phyloP scores from a whole-genome alignment of 2,797 vertebrate species.

The Nannoperca australis region DNA sequence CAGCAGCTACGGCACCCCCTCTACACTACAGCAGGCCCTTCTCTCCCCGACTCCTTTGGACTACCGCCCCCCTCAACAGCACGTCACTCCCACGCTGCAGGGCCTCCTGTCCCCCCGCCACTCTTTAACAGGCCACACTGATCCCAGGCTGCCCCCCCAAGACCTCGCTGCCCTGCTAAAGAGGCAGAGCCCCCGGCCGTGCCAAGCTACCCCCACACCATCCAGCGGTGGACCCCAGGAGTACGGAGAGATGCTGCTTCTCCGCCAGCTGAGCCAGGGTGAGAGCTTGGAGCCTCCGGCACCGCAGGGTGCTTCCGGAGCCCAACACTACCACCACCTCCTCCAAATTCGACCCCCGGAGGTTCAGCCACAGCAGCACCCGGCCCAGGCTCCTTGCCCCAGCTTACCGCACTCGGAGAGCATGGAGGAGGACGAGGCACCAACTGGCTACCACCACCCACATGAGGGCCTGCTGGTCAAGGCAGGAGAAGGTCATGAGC shows the following conservation, averaged over 20 bases:
- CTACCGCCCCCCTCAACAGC: constrained; percentile 91
- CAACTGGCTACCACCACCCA: constrained; percentile 84
- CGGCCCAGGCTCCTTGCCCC: constrained; percentile 71
- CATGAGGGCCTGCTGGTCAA: constrained; percentile 89
- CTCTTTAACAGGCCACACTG: constrained; percentile 94
- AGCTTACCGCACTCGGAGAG: constrained; percentile 93
- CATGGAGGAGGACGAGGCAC: constrained; percentile 96
- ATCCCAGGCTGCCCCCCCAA: constrained; percentile 91
- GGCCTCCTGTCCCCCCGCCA: constrained; percentile 97
- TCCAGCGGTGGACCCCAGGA: constrained; percentile 84
- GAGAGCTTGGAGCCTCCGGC: constrained; percentile 88
- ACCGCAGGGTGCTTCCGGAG: constrained; percentile 74
- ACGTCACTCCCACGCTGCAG: constrained; percentile 95
- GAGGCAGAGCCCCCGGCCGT: constrained; percentile 86
- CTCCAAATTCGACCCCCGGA: constrained; percentile 93
- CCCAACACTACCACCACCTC: constrained; percentile 90
- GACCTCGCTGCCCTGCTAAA: constrained; percentile 95
- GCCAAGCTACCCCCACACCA: constrained; percentile 72
- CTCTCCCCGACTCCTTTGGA: constrained; percentile 95
- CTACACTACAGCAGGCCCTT: constrained; percentile 96
- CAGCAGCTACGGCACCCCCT: constrained; percentile 88
- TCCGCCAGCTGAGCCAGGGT: constrained; percentile 93
- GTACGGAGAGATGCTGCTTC: constrained; percentile 91
- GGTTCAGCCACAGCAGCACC: constrained; percentile 83
- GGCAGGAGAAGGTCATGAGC: constrained; percentile 88